Evolutionary conservation across 1,140 invertebrate species (phyloP), one percentile per base, ranked within the genome.

Genomic region (Helicoverpa zea): DNA sequence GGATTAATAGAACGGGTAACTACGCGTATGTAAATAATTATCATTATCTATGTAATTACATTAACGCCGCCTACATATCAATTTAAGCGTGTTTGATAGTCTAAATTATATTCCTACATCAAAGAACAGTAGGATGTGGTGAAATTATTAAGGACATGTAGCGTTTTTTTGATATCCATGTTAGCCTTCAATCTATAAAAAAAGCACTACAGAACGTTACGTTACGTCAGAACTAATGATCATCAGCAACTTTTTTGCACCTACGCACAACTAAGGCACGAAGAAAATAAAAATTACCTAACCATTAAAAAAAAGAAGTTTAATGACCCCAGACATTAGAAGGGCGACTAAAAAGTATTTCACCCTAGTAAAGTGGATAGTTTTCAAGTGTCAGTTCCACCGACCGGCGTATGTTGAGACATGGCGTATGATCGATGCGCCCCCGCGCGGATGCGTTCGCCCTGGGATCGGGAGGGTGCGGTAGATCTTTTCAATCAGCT

Each of bases 361-460:
- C 54, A 74, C 64, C 74, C 72, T 54, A 63, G 51, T 59, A 16
- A 30, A 79, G 75, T 56, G 77, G 77, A 76, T 79, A 73, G 78
- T 74, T 77, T 81, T 78, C 56, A 83, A 83, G 77, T 83, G 77
- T 83, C 76, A 76, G 72, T 80, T 52, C 64, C 23, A 83, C 70
- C 56, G 74, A 77, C 81, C 78, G 80, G 70, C 30, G 16, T 79
- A 64, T 52, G 35, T 72, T 81, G 80, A 73, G 43, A 52, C 70
- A 9, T 59, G 51, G 64, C 43, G 58, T 18, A 70, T 61, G 76
- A 84, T 79, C 58, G 77, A 80, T 70, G 59, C 16, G 30, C 63
- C 74, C 79, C 43, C 63, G 70, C 12, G 18, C 56, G 61, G 66
- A 49, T 18, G 12, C 59, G 7, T 66, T 18, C 14, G 49, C 13